phyloP scores from a whole-genome alignment of 1,140 invertebrate species.

The Drosophila teissieri region DNA sequence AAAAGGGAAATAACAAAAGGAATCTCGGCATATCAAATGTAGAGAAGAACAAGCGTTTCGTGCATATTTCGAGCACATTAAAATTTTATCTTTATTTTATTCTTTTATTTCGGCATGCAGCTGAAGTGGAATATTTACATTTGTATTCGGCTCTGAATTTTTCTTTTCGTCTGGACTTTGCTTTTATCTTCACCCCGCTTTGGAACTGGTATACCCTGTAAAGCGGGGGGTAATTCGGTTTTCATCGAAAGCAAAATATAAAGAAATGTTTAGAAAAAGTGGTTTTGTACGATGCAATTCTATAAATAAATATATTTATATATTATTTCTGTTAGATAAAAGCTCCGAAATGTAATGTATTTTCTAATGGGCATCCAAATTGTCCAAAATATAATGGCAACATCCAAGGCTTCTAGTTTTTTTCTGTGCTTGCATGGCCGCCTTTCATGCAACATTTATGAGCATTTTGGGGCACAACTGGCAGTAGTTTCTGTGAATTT shows the following conservation, averaged over 20 bases:
- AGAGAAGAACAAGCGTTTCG: conserved; percentile 25
- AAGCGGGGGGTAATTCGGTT: not conserved
- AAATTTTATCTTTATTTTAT: conserved; percentile 45
- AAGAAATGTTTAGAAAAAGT: too few species aligned
- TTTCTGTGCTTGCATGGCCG: conserved; percentile 22
- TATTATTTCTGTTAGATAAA: not conserved
- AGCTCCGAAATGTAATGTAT: not conserved
- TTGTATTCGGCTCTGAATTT: conserved; percentile 18
- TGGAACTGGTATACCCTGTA: not conserved
- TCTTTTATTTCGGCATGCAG: conserved; percentile 25
- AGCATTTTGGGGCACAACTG: conserved; percentile 20
- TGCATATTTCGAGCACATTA: conserved; percentile 43
- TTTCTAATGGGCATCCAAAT: not conserved
- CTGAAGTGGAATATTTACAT: conserved; percentile 46
- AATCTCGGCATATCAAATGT: conserved; percentile 49
- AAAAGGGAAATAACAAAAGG: conserved; percentile 19
- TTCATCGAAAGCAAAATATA: too few species aligned
- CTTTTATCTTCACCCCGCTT: conserved; percentile 12
- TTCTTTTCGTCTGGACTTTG: not conserved
- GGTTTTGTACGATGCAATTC: too few species aligned
- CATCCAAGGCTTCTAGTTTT: conserved; percentile 8
- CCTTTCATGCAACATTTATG: conserved; percentile 48
- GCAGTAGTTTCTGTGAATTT: conserved; percentile 28
- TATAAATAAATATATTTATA: too few species aligned
- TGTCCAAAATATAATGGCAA: not conserved